These are phyloP conservation scores for Hypercompe scribonia DNA, from an alignment of 2,888 invertebrate genomes.

Conservation along the genomic window DNA sequence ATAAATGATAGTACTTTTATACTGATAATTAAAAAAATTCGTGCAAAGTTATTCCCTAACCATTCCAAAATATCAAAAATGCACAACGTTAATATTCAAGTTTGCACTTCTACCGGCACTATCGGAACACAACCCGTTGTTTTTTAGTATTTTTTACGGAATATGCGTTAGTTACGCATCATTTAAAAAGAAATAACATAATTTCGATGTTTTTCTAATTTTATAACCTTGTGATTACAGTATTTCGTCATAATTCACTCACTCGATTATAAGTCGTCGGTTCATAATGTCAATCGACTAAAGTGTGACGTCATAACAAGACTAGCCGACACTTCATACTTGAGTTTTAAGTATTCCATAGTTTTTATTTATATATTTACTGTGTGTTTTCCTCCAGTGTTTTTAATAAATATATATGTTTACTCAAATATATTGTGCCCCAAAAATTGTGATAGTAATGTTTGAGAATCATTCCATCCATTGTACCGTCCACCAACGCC, in stretches of 20 bases:
- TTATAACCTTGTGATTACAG: not conserved
- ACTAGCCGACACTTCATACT: not conserved
- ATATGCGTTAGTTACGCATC: not conserved
- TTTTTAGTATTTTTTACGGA: too few species aligned
- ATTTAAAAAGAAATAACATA: not conserved
- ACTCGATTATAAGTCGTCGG: not conserved
- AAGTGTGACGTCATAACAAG: not conserved
- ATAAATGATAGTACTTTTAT: too few species aligned
- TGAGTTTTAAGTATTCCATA: not conserved
- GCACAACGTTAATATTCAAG: too few species aligned
- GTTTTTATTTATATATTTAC: not conserved
- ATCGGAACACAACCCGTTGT: too few species aligned
- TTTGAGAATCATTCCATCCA: conserved; percentile 68
- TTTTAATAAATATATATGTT: conserved; percentile 4
- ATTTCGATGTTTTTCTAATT: not conserved
- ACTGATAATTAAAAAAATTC: too few species aligned
- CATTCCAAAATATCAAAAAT: too few species aligned
- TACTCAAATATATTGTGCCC: conserved; percentile 35
- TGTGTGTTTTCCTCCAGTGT: not conserved
- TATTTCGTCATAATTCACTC: not conserved
- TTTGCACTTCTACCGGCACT: too few species aligned
- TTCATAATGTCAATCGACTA: not conserved
- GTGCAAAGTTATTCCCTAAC: too few species aligned
- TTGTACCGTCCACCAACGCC: conserved; percentile 68
- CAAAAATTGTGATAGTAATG: conserved; percentile 57